These are phyloP conservation scores for Gnatocerus cornutus DNA, from an alignment of 2,888 invertebrate genomes.

Conservation along the genomic window DNA sequence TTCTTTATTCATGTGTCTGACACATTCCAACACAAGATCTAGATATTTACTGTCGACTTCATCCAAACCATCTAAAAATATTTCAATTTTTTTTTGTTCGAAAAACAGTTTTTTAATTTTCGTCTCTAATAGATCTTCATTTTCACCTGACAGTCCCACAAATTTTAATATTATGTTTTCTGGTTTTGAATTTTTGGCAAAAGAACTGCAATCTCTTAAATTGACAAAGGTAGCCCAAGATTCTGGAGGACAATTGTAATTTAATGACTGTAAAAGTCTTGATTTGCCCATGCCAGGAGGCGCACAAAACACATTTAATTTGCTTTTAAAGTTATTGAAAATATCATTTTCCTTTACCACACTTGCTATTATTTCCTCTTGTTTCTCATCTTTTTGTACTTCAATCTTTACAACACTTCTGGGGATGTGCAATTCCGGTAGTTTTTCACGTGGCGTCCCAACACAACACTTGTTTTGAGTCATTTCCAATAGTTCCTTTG, in stretches of 20 bases:
- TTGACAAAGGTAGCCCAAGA: neutral
- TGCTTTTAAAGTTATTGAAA: neutral
- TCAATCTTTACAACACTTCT: neutral
- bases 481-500: neutral
- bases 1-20: neutral
- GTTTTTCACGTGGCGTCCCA: neutral
- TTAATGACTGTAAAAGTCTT: neutral
- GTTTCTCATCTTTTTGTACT: too few species aligned
- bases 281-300: neutral
- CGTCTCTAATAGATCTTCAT: neutral
- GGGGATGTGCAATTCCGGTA: neutral
- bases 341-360: neutral
- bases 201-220: neutral
- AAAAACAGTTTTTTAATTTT: neutral
- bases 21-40: neutral
- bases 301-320: slow-evolving; percentile 1
- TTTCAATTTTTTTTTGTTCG: neutral
- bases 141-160: neutral
- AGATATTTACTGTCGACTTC: neutral
- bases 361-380: too few species aligned
- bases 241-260: neutral
- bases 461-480: neutral
- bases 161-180: neutral
- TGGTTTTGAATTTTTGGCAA: neutral
- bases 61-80: neutral